phyloP scores from a whole-genome alignment of 2,113 vertebrate species.

The Poecile atricapillus region DNA sequence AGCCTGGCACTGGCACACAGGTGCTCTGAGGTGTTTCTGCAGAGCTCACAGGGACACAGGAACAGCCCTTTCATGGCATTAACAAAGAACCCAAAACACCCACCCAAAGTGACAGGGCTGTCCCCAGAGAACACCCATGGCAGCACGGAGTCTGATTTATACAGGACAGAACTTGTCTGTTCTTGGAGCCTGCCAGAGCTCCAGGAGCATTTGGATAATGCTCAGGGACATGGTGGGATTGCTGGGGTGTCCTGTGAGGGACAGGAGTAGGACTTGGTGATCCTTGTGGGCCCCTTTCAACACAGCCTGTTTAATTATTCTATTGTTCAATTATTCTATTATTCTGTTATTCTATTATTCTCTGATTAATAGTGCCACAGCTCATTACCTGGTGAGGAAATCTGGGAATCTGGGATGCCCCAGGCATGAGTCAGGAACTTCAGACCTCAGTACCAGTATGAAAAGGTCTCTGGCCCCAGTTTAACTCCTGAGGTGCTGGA shows the following conservation, averaged over 20 bases:
- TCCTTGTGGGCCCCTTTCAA: background rate
- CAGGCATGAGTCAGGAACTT: background rate
- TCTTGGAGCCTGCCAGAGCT: background rate
- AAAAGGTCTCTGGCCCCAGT: background rate
- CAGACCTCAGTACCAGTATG: background rate
- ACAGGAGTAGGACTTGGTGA: fast-evolving
- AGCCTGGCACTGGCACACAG: background rate
- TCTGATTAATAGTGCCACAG: background rate
- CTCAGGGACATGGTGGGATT: background rate
- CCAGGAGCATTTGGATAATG: fast-evolving
- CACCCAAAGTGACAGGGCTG: background rate
- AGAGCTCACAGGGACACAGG: background rate
- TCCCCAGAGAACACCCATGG: background rate
- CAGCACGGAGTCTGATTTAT: background rate
- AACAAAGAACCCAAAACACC: background rate
- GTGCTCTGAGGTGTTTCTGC: background rate
- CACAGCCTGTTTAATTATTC: background rate
- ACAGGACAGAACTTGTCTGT: background rate
- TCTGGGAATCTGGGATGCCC: background rate
- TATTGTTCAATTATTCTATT: background rate
- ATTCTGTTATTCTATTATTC: background rate
- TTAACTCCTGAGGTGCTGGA: background rate
- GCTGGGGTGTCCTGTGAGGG: background rate
- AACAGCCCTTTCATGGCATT: background rate
- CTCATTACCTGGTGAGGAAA: background rate